A percentile compares a stretch with the other conserved stretches of the same genome.
These are phyloP conservation scores for Notodonta ziczac DNA, from an alignment of 2,888 invertebrate genomes.

Conservation along the genomic window DNA sequence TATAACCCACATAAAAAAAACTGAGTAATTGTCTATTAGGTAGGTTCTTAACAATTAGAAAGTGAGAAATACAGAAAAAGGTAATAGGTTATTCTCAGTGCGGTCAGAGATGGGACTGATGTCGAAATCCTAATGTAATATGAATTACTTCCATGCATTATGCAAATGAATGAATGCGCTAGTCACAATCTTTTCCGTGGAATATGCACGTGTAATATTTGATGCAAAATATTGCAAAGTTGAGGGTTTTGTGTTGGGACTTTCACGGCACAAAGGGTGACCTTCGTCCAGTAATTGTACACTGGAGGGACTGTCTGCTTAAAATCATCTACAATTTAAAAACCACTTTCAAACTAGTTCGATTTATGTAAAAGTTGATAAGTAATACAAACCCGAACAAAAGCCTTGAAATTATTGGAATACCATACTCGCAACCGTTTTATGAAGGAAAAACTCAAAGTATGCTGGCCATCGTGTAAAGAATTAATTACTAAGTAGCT, in stretches of 20 bases:
- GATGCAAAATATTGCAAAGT: too few relatives aligned
- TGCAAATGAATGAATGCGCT: constrained; percentile 27
- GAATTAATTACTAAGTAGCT: constrained; percentile 33
- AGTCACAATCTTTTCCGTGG: too few relatives aligned
- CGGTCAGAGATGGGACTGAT: constrained; percentile 22
- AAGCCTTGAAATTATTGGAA: constrained; percentile 20
- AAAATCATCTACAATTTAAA: too few relatives aligned
- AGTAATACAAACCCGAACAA: constrained; percentile 7
- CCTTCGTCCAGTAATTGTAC: not conserved
- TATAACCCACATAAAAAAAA: not conserved
- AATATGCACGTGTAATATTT: too few relatives aligned
- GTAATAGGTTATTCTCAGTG: constrained; percentile 33
- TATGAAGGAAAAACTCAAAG: constrained; percentile 30
- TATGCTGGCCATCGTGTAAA: constrained; percentile 31
- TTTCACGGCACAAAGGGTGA: not conserved
- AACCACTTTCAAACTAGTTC: not conserved
- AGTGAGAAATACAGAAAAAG: constrained; percentile 32
- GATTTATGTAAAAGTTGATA: constrained; percentile 9
- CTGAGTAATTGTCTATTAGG: constrained; percentile 19
- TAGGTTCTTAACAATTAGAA: constrained; percentile 40
- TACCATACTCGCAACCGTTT: constrained; percentile 20
- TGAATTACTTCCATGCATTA: constrained; percentile 20
- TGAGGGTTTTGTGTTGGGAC: too few relatives aligned
- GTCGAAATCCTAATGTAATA: constrained; percentile 21
- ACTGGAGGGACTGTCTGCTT: too few relatives aligned